A percentile compares a stretch with the other conserved stretches of the same genome.
Conservation (phyloP, 2,888 invertebrate genomes). For the Epinotia ramella region DNA sequence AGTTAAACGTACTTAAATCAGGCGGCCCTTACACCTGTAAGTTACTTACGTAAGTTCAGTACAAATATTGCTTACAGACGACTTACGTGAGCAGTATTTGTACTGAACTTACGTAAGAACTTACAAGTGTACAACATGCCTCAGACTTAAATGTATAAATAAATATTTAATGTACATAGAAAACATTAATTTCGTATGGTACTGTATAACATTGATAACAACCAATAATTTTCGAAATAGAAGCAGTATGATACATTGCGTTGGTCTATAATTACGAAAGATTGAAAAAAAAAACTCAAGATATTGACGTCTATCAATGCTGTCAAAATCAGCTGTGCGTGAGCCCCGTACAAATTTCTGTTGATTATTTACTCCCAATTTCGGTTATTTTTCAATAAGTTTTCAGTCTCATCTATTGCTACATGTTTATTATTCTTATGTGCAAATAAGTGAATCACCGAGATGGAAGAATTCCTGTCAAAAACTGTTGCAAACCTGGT, state of each 20-base stretch:
- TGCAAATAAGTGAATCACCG: neutral
- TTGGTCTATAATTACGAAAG: neutral
- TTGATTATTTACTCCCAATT: neutral
- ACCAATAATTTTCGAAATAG: neutral
- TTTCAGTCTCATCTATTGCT: neutral
- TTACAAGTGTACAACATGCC: too few species aligned
- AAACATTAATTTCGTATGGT: too few species aligned
- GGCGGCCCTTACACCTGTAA: too few species aligned
- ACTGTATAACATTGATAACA: too few species aligned
- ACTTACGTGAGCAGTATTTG: too few species aligned
- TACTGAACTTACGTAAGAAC: too few species aligned
- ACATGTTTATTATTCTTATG: neutral
- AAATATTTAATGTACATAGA: too few species aligned
- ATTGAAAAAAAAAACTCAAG: neutral
- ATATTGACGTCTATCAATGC: neutral
- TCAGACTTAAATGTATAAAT: too few species aligned
- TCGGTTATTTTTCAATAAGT: neutral
- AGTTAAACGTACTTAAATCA: too few species aligned
- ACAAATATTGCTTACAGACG: too few species aligned
- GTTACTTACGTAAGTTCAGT: too few species aligned
- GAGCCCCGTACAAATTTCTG: neutral
- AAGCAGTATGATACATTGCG: neutral
- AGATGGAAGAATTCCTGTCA: slow-evolving; percentile 29
- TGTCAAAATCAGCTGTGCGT: neutral
- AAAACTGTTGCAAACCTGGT: slow-evolving; percentile 35